Evolutionary conservation across 2,797 vertebrate species (phyloP), one percentile per base, ranked within the genome.

Genomic region (Acanthopagrus latus): DNA sequence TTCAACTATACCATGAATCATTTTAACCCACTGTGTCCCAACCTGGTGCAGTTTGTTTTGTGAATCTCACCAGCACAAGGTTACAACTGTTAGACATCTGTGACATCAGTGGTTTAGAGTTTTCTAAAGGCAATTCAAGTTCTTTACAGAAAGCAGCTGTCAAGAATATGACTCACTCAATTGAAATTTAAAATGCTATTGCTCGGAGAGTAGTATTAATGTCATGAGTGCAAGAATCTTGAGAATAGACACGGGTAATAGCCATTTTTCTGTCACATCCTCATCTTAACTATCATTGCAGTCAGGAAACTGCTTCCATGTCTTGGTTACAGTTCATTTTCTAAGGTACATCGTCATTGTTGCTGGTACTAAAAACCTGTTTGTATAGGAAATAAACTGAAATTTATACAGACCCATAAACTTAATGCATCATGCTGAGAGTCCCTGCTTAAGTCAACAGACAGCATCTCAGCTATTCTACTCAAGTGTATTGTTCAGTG

Each of bases 131-230:
- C 64, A 82, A 71, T 82, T 81, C 62, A 82, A 74, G 62, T 85
- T 69, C 63, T 18, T 74, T 52, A 56, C 78, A 57, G 76, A 80
- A 78, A 78, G 76, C 67, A 82, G 55, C 87, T 82, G 79, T 86
- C 86, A 82, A 54, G 55, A 72, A 29, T 56, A n/a, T 72, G 78
- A 86, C 58, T 82, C 78, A 64, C 71, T 81, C 66, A n/a, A 46
- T 16, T 3, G 11, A 59, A 81, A 86, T 60, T 72, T 68, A 71
- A 78, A 84, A 73, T 50, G 47, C 41, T 72, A 25, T 77, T 74
- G 71, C 59, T 81, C 7, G 6, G 23, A 73, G 60, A 79, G 64
- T 56, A 62, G 62, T 43, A 25, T 44, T 83, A 74, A 75, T 71
- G 78, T 82, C 71, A 72, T 7, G 65, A 80, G 64, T 70, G 73